Percentiles rank a stretch among this genome's conserved stretches.
Evolutionary conservation across 2,797 vertebrate species (phyloP).

Genomic region (Mus minutoides): DNA sequence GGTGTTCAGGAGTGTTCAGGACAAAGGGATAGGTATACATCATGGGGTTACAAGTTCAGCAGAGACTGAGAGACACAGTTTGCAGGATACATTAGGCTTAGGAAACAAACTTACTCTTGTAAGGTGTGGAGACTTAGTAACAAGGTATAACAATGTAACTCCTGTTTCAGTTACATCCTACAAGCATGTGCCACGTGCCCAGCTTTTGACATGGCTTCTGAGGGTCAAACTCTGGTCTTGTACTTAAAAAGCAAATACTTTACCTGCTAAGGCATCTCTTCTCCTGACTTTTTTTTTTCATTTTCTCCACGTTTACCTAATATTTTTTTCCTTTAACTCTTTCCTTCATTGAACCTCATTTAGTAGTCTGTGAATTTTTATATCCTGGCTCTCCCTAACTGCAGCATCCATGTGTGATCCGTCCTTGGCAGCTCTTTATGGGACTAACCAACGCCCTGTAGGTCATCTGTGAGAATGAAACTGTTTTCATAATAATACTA

Average conservation of each 20-base stretch:
- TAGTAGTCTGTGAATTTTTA: neutral
- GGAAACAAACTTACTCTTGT: neutral
- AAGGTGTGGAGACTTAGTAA: neutral
- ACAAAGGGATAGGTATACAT: neutral
- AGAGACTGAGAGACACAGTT: neutral
- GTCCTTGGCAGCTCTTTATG: neutral
- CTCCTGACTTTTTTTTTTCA: neutral
- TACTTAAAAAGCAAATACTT: neutral
- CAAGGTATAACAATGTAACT: neutral
- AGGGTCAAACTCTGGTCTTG: neutral
- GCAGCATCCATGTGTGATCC: neutral
- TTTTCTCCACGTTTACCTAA: slow-evolving; percentile 32
- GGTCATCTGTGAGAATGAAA: neutral
- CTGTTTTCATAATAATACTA: neutral
- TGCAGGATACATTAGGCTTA: neutral
- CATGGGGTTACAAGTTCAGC: neutral
- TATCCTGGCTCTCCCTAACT: neutral
- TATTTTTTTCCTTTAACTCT: neutral
- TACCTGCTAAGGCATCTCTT: neutral
- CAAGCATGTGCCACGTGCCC: neutral
- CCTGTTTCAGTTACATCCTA: neutral
- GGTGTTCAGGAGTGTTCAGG: neutral
- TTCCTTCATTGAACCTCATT: neutral
- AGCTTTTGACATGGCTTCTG: neutral
- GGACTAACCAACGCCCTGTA: neutral